A percentile compares a stretch with the other conserved stretches of the same genome.
Evolutionary conservation across 1,140 invertebrate species (phyloP).

Genomic region (Colletes latitarsis): DNA sequence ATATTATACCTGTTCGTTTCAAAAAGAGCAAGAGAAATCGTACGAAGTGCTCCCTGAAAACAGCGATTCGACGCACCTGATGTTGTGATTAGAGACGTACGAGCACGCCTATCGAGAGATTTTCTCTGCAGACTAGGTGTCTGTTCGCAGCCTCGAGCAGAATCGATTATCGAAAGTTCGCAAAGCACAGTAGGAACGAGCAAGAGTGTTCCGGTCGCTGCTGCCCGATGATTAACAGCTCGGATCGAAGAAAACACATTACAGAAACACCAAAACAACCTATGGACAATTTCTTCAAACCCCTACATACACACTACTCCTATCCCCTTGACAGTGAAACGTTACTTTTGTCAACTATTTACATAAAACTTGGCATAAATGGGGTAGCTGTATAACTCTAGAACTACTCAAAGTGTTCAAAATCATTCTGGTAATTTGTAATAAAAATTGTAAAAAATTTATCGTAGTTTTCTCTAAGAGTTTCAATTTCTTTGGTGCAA

Average conservation of each 20-base stretch:
- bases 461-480: too few species aligned
- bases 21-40: not conserved
- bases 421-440: too few species aligned
- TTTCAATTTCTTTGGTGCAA: too few species aligned
- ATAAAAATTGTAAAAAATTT: too few species aligned
- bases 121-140: constrained; percentile 37
- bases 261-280: not conserved
- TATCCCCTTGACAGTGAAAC: too few species aligned
- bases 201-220: constrained; percentile 14
- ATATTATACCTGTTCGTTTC: too few species aligned
- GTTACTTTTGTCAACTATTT: too few species aligned
- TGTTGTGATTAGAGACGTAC: constrained; percentile 45
- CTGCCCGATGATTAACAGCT: not conserved
- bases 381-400: too few species aligned
- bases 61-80: constrained; percentile 3
- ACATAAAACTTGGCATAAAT: too few species aligned
- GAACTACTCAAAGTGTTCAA: too few species aligned
- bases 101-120: constrained; percentile 46
- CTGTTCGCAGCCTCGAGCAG: constrained; percentile 35
- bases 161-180: constrained; percentile 62
- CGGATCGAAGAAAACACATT: not conserved
- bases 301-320: too few species aligned
- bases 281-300: not conserved
- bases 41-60: constrained; percentile 8
- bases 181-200: constrained; percentile 37